These are phyloP conservation scores for Petroica traversi DNA, from an alignment of 2,113 vertebrate genomes.

Conservation along the genomic window DNA sequence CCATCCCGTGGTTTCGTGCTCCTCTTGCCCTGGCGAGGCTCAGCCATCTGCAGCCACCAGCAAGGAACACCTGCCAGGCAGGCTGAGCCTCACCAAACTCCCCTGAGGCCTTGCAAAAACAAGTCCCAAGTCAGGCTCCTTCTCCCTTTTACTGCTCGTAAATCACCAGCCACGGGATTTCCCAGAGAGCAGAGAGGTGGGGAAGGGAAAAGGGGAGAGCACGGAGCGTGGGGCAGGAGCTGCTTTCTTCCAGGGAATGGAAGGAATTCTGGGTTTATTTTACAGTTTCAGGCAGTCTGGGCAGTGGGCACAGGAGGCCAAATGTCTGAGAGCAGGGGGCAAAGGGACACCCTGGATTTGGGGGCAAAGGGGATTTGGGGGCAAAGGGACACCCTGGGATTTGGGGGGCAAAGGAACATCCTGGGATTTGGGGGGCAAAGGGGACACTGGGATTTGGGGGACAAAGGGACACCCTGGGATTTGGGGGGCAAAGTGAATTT, in stretches of 20 bases:
- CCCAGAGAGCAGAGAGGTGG: background rate
- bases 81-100: background rate
- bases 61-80: background rate
- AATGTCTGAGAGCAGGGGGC: background rate
- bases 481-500: no score
- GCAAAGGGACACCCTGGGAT: background rate
- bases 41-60: background rate
- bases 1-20: background rate
- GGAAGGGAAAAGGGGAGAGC: background rate
- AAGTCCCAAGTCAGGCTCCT: background rate
- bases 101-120: background rate
- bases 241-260: background rate
- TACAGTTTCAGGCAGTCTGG: background rate
- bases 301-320: background rate
- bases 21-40: background rate
- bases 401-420: background rate
- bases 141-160: background rate
- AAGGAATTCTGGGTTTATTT: background rate
- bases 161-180: background rate
- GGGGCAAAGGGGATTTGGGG: background rate
- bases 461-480: background rate
- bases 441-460: background rate
- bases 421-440: background rate
- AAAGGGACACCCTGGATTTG: background rate
- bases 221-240: fast-evolving